Evolutionary conservation across 2,113 vertebrate genomes (phyloP).

Genomic region (Aptenodytes forsteri): DNA sequence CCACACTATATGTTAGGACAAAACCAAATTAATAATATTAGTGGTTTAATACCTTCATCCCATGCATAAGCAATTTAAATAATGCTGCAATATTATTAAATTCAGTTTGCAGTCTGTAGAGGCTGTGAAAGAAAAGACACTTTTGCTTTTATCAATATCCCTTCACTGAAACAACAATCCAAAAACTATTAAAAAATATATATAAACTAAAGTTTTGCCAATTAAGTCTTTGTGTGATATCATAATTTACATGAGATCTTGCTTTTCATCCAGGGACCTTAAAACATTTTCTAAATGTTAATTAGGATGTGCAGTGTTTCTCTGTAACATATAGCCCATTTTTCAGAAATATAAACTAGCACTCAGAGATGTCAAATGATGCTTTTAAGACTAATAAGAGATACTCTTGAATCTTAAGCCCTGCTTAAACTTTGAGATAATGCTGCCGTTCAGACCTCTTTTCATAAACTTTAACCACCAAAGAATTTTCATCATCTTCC

Average conservation of each 20-base stretch:
- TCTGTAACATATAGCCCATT: not conserved
- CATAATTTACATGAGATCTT: not conserved
- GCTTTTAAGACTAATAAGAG: not conserved
- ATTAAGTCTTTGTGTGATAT: not conserved
- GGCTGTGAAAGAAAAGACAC: too few species aligned
- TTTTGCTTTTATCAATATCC: too few species aligned
- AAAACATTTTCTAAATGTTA: not conserved
- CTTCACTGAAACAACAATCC: too few species aligned
- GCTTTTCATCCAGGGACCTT: not conserved
- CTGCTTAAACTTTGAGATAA: not conserved
- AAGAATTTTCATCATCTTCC: not conserved
- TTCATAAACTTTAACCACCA: not conserved
- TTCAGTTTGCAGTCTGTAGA: not conserved
- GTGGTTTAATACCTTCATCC: not conserved
- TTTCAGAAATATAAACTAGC: not conserved
- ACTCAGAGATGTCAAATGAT: not conserved
- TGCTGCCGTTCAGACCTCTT: not conserved
- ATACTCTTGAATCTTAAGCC: not conserved
- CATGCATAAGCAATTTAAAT: not conserved
- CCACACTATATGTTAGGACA: not conserved
- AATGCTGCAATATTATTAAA: not conserved
- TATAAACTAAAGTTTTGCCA: not conserved
- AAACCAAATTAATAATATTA: not conserved
- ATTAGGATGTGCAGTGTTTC: not conserved
- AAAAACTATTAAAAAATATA: not conserved